phyloP scores from a whole-genome alignment of 2,888 invertebrate species.

The Microdon myrmicae region DNA sequence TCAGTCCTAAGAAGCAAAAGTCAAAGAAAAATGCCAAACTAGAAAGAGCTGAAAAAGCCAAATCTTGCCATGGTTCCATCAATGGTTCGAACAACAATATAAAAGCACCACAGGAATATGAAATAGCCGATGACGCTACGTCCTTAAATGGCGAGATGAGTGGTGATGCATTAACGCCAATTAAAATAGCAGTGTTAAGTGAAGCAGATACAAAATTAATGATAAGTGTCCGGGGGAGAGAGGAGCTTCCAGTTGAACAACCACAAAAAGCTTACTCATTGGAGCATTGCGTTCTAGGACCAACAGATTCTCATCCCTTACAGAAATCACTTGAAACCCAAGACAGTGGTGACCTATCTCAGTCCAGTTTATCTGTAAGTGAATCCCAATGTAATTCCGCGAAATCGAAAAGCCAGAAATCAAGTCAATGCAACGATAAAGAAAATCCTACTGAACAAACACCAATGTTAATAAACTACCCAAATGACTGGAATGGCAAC shows the following conservation, averaged over 20 bases:
- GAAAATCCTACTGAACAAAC: constrained; percentile 43
- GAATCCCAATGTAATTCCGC: constrained; percentile 1
- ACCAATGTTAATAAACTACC: constrained; percentile 54
- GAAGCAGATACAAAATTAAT: constrained; percentile 66
- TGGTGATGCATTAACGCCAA: constrained; percentile 43
- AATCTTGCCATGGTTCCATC: constrained; percentile 49
- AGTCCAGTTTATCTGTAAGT: background rate
- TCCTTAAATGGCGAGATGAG: constrained; percentile 64
- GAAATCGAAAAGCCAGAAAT: constrained; percentile 13
- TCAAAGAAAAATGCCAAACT: constrained; percentile 54
- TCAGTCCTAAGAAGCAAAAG: constrained; percentile 41
- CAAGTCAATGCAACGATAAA: constrained; percentile 23
- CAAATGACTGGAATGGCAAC: constrained; percentile 61
- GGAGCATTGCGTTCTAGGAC: constrained; percentile 61
- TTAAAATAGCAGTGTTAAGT: constrained; percentile 69
- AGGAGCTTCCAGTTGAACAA: constrained; percentile 75
- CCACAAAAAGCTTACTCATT: constrained; percentile 58
- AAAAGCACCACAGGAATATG: constrained; percentile 68
- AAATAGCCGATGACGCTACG: constrained; percentile 70
- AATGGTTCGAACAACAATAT: constrained; percentile 55
- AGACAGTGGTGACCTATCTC: constrained; percentile 24
- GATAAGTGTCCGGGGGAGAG: constrained; percentile 75
- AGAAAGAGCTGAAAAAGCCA: constrained; percentile 53
- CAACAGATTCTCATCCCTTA: constrained; percentile 62
- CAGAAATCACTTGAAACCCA: constrained; percentile 53